Evolutionary conservation across 1,140 invertebrate species (phyloP), one percentile per base, ranked within the genome.

Genomic region (Drosophila melanica): DNA sequence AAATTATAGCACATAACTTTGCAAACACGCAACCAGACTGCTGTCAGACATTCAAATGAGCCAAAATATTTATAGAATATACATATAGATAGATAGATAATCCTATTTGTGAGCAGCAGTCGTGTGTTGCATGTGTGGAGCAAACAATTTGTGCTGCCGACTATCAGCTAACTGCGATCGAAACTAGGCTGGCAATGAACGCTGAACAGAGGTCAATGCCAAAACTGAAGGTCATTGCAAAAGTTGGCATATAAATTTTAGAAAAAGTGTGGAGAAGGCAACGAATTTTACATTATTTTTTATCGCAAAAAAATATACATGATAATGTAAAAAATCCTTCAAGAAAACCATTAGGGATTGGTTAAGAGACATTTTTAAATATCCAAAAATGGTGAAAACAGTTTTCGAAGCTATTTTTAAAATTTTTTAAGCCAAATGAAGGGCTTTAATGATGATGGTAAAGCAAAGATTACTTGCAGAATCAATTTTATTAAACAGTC

Each of bases 41-140:
- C 44, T 50, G 60, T 63, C 79, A 81, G 79, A 76, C 80, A 82
- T 85, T 85, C 50, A 87, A 87, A 87, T 87, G 62, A 81, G 70
- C 54, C 70, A 77, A 57, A 51, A 86, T 81, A 86, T 85, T 81
- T 86, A 87, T 87, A 60, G 79, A 72, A 67, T 9, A 35, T 35
- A 9, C 2, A 7, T 27, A 27, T 64, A 71, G 51, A 75, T 54
- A 75, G 48, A 81, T 85, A 60, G 45, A 58, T 67, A 64, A 48
- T 64, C 64, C 35, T 41, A 23, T 55, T 41, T 18, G 45, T 20
- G 18, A 14, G 33, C 30, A 27, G 5, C 6, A 5, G 27, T 1
- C 27, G 48, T 41, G 35, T 55, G 62, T 35, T 8, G n/a, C 20
- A 9, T 39, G 23, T 55, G 44, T 69, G n/a, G 39, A 39, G 16